Conservation (phyloP, 2,888 invertebrate genomes). For the Lottia scabra region DNA sequence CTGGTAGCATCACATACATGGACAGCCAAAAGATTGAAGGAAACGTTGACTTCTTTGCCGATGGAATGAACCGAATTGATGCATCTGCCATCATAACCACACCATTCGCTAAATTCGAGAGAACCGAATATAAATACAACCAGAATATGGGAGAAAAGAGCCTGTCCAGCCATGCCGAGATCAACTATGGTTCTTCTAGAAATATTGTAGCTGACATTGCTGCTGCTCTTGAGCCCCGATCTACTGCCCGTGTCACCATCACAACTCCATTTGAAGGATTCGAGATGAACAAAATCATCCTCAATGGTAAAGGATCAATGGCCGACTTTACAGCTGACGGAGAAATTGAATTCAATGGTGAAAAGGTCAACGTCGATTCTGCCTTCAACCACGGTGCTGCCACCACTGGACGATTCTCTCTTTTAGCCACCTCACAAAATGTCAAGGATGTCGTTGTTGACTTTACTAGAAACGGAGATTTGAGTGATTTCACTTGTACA, state of each 20-base stretch:
- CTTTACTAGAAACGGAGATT: conserved; percentile 10
- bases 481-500: not conserved
- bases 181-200: conserved; percentile 8
- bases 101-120: conserved; percentile 5
- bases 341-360: conserved; percentile 23
- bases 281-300: conserved; percentile 10
- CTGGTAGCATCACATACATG: conserved; percentile 29
- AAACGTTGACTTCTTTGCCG: conserved; percentile 16
- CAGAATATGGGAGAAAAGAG: conserved; percentile 1
- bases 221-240: conserved; percentile 4
- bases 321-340: conserved; percentile 22
- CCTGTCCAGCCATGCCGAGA: conserved; percentile 2
- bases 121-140: not conserved
- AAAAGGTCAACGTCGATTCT: conserved; percentile 28
- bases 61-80: conserved; percentile 8
- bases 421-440: not conserved
- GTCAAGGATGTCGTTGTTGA: not conserved
- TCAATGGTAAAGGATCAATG: conserved; percentile 23
- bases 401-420: not conserved
- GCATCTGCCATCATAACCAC: conserved; percentile 9
- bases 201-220: conserved; percentile 13
- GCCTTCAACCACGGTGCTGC: not conserved
- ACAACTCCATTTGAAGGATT: conserved; percentile 17
- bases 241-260: conserved; percentile 19
- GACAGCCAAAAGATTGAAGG: conserved; percentile 27